Evolutionary conservation across 2,888 invertebrate species (phyloP).

Genomic region (Drosophila nr. perissopoda): DNA sequence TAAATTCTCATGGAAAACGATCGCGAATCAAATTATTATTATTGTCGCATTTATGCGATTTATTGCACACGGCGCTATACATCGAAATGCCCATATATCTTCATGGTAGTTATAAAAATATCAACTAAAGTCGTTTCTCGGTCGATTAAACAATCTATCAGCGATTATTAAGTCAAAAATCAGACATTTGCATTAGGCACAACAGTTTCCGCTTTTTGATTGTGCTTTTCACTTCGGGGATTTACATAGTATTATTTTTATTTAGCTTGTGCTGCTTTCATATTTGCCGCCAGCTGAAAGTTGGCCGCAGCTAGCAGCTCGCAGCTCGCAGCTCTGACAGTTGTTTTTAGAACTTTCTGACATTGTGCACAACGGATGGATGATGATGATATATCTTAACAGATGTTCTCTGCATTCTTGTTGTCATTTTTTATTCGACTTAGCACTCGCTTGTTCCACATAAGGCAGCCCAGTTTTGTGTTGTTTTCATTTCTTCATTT

Average conservation of each 20-base stretch:
- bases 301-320: constrained; percentile 7
- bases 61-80: constrained; percentile 74
- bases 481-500: not conserved
- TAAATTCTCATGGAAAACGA: constrained; percentile 29
- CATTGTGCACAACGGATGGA: constrained; percentile 60
- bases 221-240: constrained; percentile 18
- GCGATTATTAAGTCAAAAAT: constrained; percentile 49
- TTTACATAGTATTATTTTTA: constrained; percentile 29
- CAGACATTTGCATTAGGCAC: constrained; percentile 34
- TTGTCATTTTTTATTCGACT: constrained; percentile 34
- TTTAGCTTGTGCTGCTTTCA: constrained; percentile 18
- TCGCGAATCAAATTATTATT: constrained; percentile 13
- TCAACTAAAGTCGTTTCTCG: not conserved
- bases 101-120: no score
- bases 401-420: constrained; percentile 63
- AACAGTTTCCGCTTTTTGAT: constrained; percentile 38
- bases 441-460: constrained; percentile 49
- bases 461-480: not conserved
- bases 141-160: constrained; percentile 67
- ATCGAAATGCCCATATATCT: constrained; percentile 13
- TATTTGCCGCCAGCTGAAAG: constrained; percentile 6
- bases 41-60: constrained; percentile 58
- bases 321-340: constrained; percentile 51
- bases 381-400: constrained; percentile 71
- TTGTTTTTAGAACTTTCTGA: constrained; percentile 77